These are phyloP conservation scores for Caenorhabditis afra DNA, from an alignment of 2,888 invertebrate species.

Conservation along the genomic window DNA sequence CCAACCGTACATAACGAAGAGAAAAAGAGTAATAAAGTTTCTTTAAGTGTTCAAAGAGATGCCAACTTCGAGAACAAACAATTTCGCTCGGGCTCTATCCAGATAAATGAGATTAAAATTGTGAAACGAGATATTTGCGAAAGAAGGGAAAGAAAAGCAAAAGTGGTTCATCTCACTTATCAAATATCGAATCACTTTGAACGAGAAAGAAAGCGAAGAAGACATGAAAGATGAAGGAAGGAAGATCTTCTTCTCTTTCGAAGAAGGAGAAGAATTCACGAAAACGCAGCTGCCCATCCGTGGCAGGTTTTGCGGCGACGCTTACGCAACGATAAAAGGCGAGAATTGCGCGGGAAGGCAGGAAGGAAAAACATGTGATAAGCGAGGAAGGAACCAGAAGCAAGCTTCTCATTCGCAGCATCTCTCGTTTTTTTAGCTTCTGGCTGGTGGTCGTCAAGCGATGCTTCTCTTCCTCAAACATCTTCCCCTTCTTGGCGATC, in stretches of 20 bases:
- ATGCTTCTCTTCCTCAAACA: no score
- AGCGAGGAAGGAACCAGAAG: conserved; percentile 7
- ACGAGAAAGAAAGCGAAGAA: neutral
- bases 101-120: no score
- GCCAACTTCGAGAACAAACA: no score
- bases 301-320: conserved; percentile 10
- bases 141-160: neutral
- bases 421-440: no score
- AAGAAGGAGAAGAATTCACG: neutral
- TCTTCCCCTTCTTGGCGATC: no score
- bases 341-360: conserved; percentile 2
- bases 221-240: neutral
- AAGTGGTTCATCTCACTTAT: neutral
- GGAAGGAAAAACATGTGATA: conserved; percentile 33
- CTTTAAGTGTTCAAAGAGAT: no score
- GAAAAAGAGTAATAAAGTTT: no score
- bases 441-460: no score
- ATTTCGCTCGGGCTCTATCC: no score
- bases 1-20: no score
- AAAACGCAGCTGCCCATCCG: neutral
- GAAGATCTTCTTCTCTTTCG: neutral
- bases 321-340: conserved; percentile 35
- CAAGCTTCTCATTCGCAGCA: conserved; percentile 22
- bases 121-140: no score
- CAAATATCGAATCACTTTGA: neutral